Percentiles rank a stretch among this genome's conserved stretches.
phyloP scores from a whole-genome alignment of 2,797 vertebrate species.

The Pseudomugil tenellus region DNA sequence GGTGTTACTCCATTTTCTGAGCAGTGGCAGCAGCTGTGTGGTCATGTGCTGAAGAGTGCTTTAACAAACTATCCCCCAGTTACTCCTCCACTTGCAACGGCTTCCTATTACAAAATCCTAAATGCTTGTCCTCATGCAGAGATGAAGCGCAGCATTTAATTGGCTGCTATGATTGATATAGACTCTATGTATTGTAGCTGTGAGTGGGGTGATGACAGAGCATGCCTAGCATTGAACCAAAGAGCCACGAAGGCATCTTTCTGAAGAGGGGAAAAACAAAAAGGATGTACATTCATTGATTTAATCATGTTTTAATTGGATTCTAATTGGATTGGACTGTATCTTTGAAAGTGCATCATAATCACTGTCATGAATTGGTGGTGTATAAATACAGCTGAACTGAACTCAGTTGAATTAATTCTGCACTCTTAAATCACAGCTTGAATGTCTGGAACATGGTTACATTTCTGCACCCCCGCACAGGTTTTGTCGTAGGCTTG shows the following conservation, averaged over 20 bases:
- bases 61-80: conserved; percentile 28
- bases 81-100: conserved; percentile 30
- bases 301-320: background rate
- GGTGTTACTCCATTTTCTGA: conserved; percentile 45
- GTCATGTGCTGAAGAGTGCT: conserved; percentile 44
- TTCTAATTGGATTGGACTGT: background rate
- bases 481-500: background rate
- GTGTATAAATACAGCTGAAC: too few species aligned
- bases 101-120: conserved; percentile 48
- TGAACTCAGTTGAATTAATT: background rate
- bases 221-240: conserved; percentile 11
- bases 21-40: conserved; percentile 52
- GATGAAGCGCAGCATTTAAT: conserved; percentile 48
- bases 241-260: conserved; percentile 11
- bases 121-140: conserved; percentile 46
- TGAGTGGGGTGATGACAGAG: background rate
- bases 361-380: too few species aligned
- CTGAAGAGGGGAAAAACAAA: background rate
- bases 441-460: background rate
- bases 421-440: background rate
- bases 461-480: background rate
- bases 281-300: conserved; percentile 8
- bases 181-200: conserved; percentile 30
- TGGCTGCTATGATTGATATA: conserved; percentile 40
- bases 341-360: too few species aligned